These are phyloP conservation scores for Vombatus ursinus DNA, from an alignment of 2,113 vertebrate species.

Conservation along the genomic window DNA sequence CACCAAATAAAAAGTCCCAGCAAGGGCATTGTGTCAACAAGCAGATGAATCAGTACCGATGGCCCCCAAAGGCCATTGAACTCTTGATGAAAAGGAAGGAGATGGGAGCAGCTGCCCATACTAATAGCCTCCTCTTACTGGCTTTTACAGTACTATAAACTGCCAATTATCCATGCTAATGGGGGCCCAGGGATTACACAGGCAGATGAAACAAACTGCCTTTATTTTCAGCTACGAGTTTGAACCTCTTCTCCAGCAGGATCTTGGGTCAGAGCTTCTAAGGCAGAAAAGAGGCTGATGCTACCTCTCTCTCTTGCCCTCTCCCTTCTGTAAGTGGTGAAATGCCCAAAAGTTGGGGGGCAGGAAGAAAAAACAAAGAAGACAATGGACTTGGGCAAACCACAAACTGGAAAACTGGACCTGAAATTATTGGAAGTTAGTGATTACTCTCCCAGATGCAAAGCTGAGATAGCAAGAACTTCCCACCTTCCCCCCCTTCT, in stretches of 20 bases:
- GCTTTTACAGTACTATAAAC: neutral
- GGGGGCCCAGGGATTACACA: neutral
- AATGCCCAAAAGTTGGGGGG: neutral
- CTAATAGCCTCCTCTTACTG: neutral
- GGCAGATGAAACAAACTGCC: neutral
- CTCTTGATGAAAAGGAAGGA: neutral
- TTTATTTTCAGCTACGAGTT: neutral
- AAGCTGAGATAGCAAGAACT: neutral
- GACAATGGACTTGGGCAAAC: neutral
- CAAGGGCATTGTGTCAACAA: neutral
- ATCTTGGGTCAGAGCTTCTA: neutral
- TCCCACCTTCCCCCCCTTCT: neutral
- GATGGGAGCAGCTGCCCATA: neutral
- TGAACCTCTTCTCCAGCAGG: neutral
- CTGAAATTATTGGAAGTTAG: neutral
- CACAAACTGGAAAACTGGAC: neutral
- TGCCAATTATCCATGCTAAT: neutral
- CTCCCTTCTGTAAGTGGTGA: neutral
- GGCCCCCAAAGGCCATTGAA: neutral
- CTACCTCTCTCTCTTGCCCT: neutral
- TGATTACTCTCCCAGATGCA: neutral
- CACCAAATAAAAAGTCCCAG: neutral
- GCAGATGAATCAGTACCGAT: neutral
- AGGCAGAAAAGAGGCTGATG: neutral
- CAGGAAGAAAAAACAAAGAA: neutral